These are phyloP conservation scores for Ctenoplectra terminalis DNA, from an alignment of 1,140 invertebrate genomes.

Conservation along the genomic window DNA sequence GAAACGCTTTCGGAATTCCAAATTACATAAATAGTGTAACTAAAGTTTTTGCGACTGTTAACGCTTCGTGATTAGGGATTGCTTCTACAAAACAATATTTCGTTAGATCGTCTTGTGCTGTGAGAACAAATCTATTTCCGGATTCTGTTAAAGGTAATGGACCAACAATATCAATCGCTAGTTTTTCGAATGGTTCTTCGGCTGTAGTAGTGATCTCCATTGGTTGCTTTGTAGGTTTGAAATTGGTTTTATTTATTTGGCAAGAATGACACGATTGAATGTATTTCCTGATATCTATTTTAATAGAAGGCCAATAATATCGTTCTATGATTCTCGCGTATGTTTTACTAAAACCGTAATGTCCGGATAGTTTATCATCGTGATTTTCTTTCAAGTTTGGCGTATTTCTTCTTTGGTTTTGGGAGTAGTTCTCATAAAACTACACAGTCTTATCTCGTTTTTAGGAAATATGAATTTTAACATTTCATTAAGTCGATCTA, in stretches of 20 bases:
- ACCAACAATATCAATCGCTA: constrained; percentile 10
- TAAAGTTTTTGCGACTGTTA: neutral
- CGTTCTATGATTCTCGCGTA: neutral
- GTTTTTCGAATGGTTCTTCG: neutral
- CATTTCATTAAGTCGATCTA: neutral
- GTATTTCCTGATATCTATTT: neutral
- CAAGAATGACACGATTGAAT: neutral
- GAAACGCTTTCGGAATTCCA: no score
- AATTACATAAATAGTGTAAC: no score
- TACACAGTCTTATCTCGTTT: neutral
- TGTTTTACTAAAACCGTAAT: neutral
- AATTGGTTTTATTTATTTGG: no score
- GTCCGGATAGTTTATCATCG: neutral
- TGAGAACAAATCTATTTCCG: constrained; percentile 27
- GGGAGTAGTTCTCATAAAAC: neutral
- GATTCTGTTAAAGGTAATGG: constrained; percentile 3
- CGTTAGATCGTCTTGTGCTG: neutral
- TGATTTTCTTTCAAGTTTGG: neutral
- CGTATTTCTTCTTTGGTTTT: neutral
- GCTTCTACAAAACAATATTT: neutral
- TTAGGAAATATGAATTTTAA: constrained; percentile 14
- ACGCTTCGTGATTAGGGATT: neutral
- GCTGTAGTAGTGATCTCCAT: constrained; percentile 13
- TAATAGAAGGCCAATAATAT: neutral
- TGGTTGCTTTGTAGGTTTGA: no score